phyloP scores from a whole-genome alignment of 1,140 invertebrate genomes.

The Tribolium madens region DNA sequence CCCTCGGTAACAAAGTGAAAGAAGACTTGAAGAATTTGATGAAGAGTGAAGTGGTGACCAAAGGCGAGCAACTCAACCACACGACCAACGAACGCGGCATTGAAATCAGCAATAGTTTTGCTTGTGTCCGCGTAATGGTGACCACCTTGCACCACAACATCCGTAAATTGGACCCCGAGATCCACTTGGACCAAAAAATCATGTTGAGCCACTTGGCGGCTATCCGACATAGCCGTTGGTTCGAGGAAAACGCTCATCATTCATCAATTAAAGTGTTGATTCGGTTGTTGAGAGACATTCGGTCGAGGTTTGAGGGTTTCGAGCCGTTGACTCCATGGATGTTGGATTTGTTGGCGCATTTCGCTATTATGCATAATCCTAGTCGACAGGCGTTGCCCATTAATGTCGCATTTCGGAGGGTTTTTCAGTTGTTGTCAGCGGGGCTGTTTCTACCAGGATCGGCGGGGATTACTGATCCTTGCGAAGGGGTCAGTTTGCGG shows the following conservation, averaged over 20 bases:
- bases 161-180: slow-evolving; percentile 91
- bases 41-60: slow-evolving; percentile 72
- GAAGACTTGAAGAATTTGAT: slow-evolving; percentile 82
- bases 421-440: slow-evolving; percentile 91
- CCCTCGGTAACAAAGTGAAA: slow-evolving; percentile 88
- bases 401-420: slow-evolving; percentile 87
- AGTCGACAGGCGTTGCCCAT: slow-evolving; percentile 92
- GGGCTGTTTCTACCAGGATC: slow-evolving; percentile 96
- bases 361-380: slow-evolving; percentile 97
- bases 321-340: slow-evolving; percentile 95
- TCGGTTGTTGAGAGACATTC: slow-evolving; percentile 90
- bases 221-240: slow-evolving; percentile 96
- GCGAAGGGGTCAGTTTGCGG: slow-evolving; percentile 88
- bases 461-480: slow-evolving; percentile 94
- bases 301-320: slow-evolving; percentile 89
- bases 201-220: slow-evolving; percentile 92
- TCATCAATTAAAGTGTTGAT: slow-evolving; percentile 97
- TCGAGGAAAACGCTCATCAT: slow-evolving; percentile 98
- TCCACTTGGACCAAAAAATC: slow-evolving; percentile 88
- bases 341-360: slow-evolving; percentile 95
- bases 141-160: slow-evolving; percentile 95
- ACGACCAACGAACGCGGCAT: slow-evolving; percentile 83
- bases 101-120: slow-evolving; percentile 84
- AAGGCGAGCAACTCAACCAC: slow-evolving; percentile 73
- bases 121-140: slow-evolving; percentile 89